Conservation (phyloP, 2,797 vertebrate species). For the Semaprochilodus insignis region DNA sequence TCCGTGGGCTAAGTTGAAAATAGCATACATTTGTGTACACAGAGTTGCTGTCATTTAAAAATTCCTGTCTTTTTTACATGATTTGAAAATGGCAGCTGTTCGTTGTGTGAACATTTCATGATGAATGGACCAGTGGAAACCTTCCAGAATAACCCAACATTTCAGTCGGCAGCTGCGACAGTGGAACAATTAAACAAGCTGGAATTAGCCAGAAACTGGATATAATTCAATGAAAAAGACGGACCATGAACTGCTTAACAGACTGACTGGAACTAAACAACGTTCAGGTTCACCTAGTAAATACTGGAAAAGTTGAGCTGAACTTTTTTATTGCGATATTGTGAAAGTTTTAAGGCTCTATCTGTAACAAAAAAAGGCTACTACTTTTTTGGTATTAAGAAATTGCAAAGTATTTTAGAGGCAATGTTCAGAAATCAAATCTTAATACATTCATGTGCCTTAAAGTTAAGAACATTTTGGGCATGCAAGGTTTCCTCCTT, state of each 20-base stretch:
- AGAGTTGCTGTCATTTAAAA: neutral
- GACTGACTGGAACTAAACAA: too few species aligned
- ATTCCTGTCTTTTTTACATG: neutral
- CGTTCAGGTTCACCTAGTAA: too few species aligned
- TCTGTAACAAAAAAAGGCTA: too few species aligned
- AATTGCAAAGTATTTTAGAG: too few species aligned
- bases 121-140: neutral
- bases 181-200: neutral
- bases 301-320: too few species aligned
- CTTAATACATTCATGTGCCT: too few species aligned
- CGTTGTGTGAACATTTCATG: neutral
- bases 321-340: too few species aligned
- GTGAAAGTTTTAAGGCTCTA: too few species aligned
- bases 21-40: constrained; percentile 30
- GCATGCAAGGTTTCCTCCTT: neutral
- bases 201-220: neutral
- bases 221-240: neutral
- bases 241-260: too few species aligned
- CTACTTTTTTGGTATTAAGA: too few species aligned
- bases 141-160: neutral
- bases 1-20: neutral
- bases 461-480: neutral
- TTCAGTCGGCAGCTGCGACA: too few species aligned
- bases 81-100: neutral
- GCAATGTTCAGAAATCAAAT: too few species aligned